phyloP scores from a whole-genome alignment of 2,888 invertebrate genomes.

The Cyaniris semiargus region DNA sequence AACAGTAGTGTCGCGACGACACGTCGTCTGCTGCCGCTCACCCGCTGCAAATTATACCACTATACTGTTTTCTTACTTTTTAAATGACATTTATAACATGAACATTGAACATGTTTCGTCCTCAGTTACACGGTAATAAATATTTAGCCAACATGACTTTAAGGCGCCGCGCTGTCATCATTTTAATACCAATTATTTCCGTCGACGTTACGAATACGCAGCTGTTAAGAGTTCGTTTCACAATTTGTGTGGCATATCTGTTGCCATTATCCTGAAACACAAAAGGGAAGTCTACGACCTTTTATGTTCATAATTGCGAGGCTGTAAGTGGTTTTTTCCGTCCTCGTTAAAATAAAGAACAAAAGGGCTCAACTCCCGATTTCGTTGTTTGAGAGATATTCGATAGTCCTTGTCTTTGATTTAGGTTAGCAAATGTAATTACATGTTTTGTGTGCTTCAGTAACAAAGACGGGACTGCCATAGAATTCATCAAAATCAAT shows the following conservation, averaged over 20 bases:
- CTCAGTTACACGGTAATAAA: too few species aligned
- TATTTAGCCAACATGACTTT: too few species aligned
- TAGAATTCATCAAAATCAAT: too few species aligned
- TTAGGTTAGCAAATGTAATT: background rate
- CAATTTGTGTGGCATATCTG: background rate
- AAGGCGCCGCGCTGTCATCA: too few species aligned
- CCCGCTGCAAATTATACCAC: too few species aligned
- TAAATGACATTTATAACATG: too few species aligned
- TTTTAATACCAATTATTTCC: background rate
- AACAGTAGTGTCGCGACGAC: too few species aligned
- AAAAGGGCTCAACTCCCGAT: background rate
- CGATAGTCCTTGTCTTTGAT: background rate
- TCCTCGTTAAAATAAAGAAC: slow-evolving; percentile 20
- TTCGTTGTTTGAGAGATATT: background rate
- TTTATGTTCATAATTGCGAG: slow-evolving; percentile 17
- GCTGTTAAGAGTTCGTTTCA: background rate
- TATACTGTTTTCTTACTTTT: too few species aligned
- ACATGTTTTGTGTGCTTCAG: background rate
- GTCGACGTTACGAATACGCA: background rate
- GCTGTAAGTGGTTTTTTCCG: background rate
- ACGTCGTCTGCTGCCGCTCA: too few species aligned
- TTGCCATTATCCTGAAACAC: slow-evolving; percentile 13
- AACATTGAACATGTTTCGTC: too few species aligned
- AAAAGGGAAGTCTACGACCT: slow-evolving; percentile 7
- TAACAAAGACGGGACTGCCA: background rate